A percentile compares a stretch with the other conserved stretches of the same genome.
Evolutionary conservation across 35 echinoderm and acorn worm genomes (phyloP).

Genomic region (Strongylocentrotus purpuratus): DNA sequence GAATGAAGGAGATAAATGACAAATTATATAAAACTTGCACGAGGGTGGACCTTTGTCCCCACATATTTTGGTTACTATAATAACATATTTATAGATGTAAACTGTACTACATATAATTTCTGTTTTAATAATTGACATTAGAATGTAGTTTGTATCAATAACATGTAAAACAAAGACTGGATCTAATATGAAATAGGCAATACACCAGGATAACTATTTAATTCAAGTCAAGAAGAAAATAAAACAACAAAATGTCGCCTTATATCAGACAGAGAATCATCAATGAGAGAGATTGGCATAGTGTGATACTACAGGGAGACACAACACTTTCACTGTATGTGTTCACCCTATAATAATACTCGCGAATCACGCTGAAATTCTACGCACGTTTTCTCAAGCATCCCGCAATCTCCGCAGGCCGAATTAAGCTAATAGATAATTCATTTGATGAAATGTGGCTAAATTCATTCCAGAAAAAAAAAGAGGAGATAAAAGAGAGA

Average conservation of each 20-base stretch:
- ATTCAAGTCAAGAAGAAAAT: not conserved
- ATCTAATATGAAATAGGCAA: not conserved
- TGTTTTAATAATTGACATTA: too few species aligned
- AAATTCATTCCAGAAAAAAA: conserved; percentile 36
- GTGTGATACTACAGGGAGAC: not conserved
- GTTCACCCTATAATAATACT: not conserved
- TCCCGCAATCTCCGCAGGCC: conserved; percentile 34
- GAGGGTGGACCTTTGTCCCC: too few species aligned
- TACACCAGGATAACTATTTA: not conserved
- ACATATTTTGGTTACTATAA: too few species aligned
- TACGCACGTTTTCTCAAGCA: not conserved
- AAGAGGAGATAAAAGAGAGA: not conserved
- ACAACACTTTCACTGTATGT: not conserved
- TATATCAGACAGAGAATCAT: not conserved
- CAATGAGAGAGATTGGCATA: not conserved
- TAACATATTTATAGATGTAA: too few species aligned
- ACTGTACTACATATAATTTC: too few species aligned
- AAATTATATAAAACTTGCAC: too few species aligned
- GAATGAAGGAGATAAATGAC: too few species aligned
- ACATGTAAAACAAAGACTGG: too few species aligned
- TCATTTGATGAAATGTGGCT: conserved; percentile 43
- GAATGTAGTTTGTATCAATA: too few species aligned
- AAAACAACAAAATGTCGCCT: not conserved
- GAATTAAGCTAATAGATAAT: conserved; percentile 47
- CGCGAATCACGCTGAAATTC: not conserved